Percentiles rank a stretch among this genome's conserved stretches.
Evolutionary conservation across 2,113 vertebrate species (phyloP).

Genomic region (Solea senegalensis): DNA sequence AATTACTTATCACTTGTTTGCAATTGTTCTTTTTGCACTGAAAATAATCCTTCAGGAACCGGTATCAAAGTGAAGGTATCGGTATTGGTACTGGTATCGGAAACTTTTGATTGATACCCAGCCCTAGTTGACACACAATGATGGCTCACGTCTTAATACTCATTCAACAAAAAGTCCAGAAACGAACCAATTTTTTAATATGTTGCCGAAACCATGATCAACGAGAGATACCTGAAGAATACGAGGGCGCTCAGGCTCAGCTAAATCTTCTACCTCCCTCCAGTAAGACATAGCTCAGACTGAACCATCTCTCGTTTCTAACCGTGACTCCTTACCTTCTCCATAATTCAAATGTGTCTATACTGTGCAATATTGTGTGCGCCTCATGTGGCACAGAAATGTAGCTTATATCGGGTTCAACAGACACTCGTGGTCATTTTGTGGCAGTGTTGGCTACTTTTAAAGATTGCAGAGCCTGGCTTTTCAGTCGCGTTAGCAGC

Average conservation of each 20-base stretch:
- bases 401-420: constrained; percentile 71
- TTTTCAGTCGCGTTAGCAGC: constrained; percentile 41
- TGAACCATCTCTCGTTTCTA: constrained; percentile 63
- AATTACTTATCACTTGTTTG: too few species aligned
- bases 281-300: constrained; percentile 53
- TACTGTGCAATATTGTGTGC: constrained; percentile 51
- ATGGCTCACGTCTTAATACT: constrained; percentile 17
- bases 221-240: constrained; percentile 62
- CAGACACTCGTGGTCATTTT: constrained; percentile 69
- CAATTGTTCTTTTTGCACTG: too few species aligned
- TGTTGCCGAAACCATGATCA: constrained; percentile 62
- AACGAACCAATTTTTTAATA: constrained; percentile 63
- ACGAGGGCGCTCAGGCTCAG: constrained; percentile 51
- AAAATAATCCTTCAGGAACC: too few species aligned
- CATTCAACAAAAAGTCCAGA: constrained; percentile 1
- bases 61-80: too few species aligned
- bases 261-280: constrained; percentile 62
- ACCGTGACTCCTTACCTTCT: constrained; percentile 51
- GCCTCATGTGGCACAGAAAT: constrained; percentile 51
- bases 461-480: constrained; percentile 66
- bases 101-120: too few species aligned
- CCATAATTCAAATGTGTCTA: constrained; percentile 57
- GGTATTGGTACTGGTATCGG: too few species aligned
- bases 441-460: constrained; percentile 60
- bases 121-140: not conserved